These are phyloP conservation scores for Hemiscyllium ocellatum DNA, from an alignment of 2,113 vertebrate genomes.

Conservation along the genomic window DNA sequence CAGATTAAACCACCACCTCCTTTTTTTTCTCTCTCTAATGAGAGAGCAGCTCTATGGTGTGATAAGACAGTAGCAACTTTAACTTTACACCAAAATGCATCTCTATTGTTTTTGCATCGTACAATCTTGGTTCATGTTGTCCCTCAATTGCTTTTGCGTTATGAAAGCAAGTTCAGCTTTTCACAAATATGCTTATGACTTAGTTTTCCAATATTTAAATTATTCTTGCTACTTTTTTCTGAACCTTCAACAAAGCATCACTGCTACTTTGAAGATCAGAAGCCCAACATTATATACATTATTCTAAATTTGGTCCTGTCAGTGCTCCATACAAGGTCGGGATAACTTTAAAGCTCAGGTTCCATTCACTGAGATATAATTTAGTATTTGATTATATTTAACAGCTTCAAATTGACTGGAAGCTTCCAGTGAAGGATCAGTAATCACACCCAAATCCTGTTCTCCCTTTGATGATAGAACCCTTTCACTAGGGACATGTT, in stretches of 20 bases:
- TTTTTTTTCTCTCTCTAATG: too few species aligned
- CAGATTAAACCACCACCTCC: too few species aligned
- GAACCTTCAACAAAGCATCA: background rate
- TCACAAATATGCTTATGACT: background rate
- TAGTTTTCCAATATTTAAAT: background rate
- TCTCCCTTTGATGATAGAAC: background rate
- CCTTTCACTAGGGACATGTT: background rate
- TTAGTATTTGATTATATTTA: background rate
- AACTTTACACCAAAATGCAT: too few species aligned
- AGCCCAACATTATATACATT: background rate
- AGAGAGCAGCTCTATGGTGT: too few species aligned
- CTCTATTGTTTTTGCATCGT: background rate
- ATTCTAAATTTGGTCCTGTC: background rate
- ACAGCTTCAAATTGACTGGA: background rate
- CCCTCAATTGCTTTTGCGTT: background rate
- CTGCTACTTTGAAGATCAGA: background rate
- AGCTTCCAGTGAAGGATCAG: background rate
- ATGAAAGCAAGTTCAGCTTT: background rate
- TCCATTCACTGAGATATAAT: background rate
- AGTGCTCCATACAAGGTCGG: background rate
- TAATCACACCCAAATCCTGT: background rate
- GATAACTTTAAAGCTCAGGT: background rate
- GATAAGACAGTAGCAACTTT: too few species aligned
- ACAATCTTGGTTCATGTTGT: background rate
- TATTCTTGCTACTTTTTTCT: background rate